A percentile compares a stretch with the other conserved stretches of the same genome.
These are phyloP conservation scores for Ochropacha duplaris DNA, from an alignment of 2,888 invertebrate species.

Conservation along the genomic window DNA sequence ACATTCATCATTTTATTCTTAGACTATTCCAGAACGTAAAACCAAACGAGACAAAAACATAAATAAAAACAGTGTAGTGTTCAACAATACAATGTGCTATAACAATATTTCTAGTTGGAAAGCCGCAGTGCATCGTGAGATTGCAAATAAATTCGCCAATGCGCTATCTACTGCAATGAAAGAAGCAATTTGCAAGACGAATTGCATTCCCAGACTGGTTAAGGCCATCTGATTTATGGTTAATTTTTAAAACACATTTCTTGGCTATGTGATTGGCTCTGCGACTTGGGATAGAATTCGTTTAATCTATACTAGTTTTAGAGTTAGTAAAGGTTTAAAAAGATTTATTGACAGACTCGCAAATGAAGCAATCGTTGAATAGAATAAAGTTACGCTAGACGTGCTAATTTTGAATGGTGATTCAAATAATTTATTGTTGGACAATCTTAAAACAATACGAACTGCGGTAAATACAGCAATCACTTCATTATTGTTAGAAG, in stretches of 20 bases:
- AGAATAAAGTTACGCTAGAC: neutral
- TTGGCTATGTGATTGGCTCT: neutral
- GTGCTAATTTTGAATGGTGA: neutral
- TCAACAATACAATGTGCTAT: conserved; percentile 4
- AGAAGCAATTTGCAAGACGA: conserved; percentile 12
- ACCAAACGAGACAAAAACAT: neutral
- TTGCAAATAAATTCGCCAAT: conserved; percentile 14
- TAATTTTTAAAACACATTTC: conserved; percentile 3
- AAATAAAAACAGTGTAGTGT: neutral
- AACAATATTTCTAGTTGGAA: conserved; percentile 5
- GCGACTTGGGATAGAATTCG: neutral
- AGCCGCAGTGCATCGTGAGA: conserved; percentile 13
- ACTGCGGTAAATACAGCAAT: neutral
- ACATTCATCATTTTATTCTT: too few species aligned
- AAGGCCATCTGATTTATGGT: conserved; percentile 1
- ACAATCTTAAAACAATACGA: neutral
- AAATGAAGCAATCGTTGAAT: neutral
- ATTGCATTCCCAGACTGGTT: neutral
- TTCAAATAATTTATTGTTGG: neutral
- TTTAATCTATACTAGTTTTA: neutral
- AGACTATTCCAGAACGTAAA: neutral
- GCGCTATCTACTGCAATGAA: conserved; percentile 6
- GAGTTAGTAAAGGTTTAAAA: neutral
- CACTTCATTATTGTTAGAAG: neutral
- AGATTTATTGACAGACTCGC: neutral